Evolutionary conservation across 2,113 vertebrate species (phyloP).

Genomic region (Alosa alosa): DNA sequence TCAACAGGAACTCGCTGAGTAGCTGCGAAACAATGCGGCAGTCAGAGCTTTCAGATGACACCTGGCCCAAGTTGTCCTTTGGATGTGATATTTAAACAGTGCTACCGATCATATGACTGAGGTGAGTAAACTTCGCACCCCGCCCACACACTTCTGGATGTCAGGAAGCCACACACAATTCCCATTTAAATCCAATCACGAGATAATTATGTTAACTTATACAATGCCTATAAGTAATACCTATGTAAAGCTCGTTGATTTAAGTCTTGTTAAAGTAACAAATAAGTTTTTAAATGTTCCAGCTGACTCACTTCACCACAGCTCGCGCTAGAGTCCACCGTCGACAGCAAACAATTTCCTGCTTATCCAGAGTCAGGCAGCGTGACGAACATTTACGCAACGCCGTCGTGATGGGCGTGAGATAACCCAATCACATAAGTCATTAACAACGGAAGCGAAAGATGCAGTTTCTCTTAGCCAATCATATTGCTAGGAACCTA

Average conservation of each 20-base stretch:
- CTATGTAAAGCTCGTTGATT: neutral
- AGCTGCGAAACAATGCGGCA: neutral
- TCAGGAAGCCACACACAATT: neutral
- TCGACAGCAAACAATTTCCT: neutral
- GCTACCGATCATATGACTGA: neutral
- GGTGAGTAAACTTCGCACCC: neutral
- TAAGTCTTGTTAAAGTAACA: neutral
- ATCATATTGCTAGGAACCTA: constrained; percentile 31
- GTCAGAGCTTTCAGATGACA: neutral
- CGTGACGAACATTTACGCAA: constrained; percentile 33
- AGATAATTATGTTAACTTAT: neutral
- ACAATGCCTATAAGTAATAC: neutral
- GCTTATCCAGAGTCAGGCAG: neutral
- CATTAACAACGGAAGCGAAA: neutral
- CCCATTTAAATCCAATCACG: neutral
- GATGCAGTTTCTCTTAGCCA: constrained; percentile 38
- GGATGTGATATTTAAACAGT: neutral
- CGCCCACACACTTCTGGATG: neutral
- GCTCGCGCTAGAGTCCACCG: neutral
- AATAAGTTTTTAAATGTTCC: neutral
- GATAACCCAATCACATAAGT: neutral
- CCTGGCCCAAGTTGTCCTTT: neutral
- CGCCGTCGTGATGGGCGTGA: neutral
- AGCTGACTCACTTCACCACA: neutral
- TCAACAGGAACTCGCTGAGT: neutral